Evolutionary conservation across 2,888 invertebrate genomes (phyloP).

Genomic region (Lucinisca nassula): DNA sequence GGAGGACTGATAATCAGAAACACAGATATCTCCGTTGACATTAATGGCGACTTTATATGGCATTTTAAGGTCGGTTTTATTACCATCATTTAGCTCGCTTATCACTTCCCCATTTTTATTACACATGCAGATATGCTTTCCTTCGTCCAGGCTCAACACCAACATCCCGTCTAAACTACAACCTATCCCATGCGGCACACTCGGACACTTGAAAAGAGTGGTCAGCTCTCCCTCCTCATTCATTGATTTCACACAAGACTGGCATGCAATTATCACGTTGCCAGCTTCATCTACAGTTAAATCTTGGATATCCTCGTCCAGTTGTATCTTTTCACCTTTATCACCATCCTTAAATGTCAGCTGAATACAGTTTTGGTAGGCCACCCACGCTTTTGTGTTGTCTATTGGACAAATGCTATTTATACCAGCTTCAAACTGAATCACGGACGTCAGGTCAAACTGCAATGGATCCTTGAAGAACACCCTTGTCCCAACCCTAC

Average conservation of each 20-base stretch:
- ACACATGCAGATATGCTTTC: conserved; percentile 38
- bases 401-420: conserved; percentile 65
- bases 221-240: conserved; percentile 15
- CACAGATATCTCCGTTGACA: conserved; percentile 62
- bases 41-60: conserved; percentile 65
- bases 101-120: conserved; percentile 31
- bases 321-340: conserved; percentile 30
- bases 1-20: conserved; percentile 64
- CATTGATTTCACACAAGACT: conserved; percentile 42
- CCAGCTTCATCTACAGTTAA: conserved; percentile 34
- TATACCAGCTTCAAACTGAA: conserved; percentile 56
- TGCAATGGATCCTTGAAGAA: conserved; percentile 52
- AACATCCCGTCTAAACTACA: conserved; percentile 48
- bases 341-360: conserved; percentile 55
- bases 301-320: conserved; percentile 59
- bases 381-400: conserved; percentile 53
- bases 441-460: conserved; percentile 16
- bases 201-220: conserved; percentile 48
- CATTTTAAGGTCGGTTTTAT: conserved; percentile 56
- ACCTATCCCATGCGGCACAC: conserved; percentile 54
- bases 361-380: conserved; percentile 62
- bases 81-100: conserved; percentile 14
- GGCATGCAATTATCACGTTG: conserved; percentile 58
- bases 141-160: conserved; percentile 28
- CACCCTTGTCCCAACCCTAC: conserved; percentile 60